Percentiles rank a stretch among this genome's conserved stretches.
These are phyloP conservation scores for Semotilus atromaculatus DNA, from an alignment of 2,797 vertebrate species.

Conservation along the genomic window DNA sequence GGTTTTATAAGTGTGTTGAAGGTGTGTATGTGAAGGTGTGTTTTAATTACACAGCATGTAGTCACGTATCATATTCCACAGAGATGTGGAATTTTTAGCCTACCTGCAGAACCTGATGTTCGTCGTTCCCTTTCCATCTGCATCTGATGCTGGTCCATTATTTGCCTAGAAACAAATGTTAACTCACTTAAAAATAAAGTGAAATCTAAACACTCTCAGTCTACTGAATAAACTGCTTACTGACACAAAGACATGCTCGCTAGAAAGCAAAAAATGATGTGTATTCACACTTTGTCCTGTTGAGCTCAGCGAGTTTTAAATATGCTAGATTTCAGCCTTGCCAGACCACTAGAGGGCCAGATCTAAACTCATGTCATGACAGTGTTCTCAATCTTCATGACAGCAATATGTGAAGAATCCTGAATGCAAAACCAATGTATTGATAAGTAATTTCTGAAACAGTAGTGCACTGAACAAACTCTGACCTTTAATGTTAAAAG, in stretches of 20 bases:
- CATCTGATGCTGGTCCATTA: constrained; percentile 94
- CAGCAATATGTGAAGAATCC: not conserved
- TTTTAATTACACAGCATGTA: not conserved
- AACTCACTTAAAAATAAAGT: constrained; percentile 16
- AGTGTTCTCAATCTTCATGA: not conserved
- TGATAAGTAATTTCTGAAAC: not conserved
- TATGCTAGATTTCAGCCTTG: not conserved
- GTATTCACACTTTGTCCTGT: not conserved
- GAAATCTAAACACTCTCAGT: not conserved
- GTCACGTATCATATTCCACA: constrained; percentile 6
- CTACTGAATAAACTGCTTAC: not conserved
- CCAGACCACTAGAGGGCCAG: constrained; percentile 49
- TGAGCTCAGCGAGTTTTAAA: not conserved
- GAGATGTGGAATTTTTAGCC: constrained; percentile 41
- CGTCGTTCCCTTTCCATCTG: constrained; percentile 95
- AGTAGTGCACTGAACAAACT: not conserved
- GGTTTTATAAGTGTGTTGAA: not conserved
- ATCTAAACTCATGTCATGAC: constrained; percentile 2
- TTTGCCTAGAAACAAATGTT: constrained; percentile 81
- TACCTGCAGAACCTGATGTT: constrained; percentile 90
- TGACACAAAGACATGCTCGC: constrained; percentile 20
- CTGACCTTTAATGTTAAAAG: not conserved
- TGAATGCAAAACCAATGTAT: not conserved
- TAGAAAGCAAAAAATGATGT: constrained; percentile 1
- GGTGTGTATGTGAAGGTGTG: not conserved